Conservation (phyloP, 2,113 vertebrate genomes). For the Cranoglanis bouderius region DNA sequence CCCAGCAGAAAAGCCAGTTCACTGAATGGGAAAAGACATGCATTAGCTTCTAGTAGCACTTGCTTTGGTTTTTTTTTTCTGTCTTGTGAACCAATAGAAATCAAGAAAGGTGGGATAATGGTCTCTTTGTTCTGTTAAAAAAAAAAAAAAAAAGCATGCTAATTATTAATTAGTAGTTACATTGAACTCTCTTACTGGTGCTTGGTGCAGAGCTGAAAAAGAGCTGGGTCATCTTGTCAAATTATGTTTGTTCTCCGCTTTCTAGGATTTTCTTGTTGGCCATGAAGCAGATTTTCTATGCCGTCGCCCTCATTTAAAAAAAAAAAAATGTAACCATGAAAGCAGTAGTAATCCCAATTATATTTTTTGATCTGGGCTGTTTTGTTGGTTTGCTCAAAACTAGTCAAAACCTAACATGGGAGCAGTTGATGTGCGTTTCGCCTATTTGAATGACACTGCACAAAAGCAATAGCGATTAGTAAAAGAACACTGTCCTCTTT, state of each 20-base stretch:
- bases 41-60: not conserved
- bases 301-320: not conserved
- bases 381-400: not conserved
- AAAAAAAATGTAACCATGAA: not conserved
- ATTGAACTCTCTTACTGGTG: not conserved
- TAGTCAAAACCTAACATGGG: slow-evolving; percentile 19
- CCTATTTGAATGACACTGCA: slow-evolving; percentile 28
- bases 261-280: not conserved
- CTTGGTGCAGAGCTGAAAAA: not conserved
- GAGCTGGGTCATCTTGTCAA: not conserved
- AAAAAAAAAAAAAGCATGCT: not conserved
- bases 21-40: not conserved
- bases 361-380: not conserved
- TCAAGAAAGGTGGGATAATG: not conserved
- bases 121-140: not conserved
- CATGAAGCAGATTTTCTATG: slow-evolving; percentile 1
- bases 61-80: not conserved
- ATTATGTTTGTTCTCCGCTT: too few species aligned
- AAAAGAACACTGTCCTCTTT: slow-evolving; percentile 34
- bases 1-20: not conserved
- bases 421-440: slow-evolving; percentile 28
- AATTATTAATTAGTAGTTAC: not conserved
- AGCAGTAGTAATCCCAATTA: slow-evolving; percentile 18
- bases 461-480: slow-evolving; percentile 34
- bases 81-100: not conserved